A percentile compares a stretch with the other conserved stretches of the same genome.
phyloP scores from a whole-genome alignment of 2,888 invertebrate genomes.

The Camponotus fellah region DNA sequence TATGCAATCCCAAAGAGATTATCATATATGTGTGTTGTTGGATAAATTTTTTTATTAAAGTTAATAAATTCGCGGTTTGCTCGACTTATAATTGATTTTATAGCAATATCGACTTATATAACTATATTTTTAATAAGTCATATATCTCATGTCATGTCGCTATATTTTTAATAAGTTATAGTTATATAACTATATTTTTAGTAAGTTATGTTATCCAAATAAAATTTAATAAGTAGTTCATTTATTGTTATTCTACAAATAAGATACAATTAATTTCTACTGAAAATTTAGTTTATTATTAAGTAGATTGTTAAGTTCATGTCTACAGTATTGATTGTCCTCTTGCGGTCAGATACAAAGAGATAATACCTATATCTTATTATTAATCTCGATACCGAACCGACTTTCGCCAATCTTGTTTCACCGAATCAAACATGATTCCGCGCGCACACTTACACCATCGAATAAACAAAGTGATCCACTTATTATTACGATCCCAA shows the following conservation, averaged over 20 bases:
- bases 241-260: neutral
- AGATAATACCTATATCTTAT: constrained; percentile 45
- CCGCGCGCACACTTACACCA: neutral
- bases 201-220: neutral
- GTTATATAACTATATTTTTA: too few species aligned
- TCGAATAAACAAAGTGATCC: neutral
- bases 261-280: constrained; percentile 1
- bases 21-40: neutral
- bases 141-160: too few species aligned
- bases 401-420: constrained; percentile 70
- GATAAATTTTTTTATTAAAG: neutral
- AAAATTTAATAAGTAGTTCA: neutral
- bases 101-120: constrained; percentile 4
- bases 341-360: constrained; percentile 19
- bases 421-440: constrained; percentile 36
- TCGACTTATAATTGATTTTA: neutral
- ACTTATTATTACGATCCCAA: constrained; percentile 1
- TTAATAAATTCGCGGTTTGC: neutral
- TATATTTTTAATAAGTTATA: neutral
- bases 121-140: neutral
- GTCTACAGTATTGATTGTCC: constrained; percentile 4
- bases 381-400: constrained; percentile 63
- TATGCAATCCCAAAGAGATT: too few species aligned
- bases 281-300: neutral
- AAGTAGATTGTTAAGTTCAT: neutral